Base-by-base conservation (phyloP, 2,888 invertebrate genomes). In the Torymus tubicola region DNA sequence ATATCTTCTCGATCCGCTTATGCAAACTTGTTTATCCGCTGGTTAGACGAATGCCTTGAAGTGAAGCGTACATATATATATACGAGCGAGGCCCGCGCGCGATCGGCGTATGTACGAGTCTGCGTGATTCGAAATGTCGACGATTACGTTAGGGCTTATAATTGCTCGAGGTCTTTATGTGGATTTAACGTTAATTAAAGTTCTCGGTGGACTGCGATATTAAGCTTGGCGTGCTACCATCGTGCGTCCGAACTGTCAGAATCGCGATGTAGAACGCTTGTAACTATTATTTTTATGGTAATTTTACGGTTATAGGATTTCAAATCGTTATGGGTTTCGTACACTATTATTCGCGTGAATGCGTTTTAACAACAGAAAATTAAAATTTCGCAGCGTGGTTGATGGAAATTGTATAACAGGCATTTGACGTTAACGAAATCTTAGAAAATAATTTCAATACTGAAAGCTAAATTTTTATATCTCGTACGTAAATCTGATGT, bases 161-260 rank as follows among this genome's bases (percentile, higher is more conserved):
- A 75, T 68, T 68, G 52, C 31, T 55, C 12, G 16, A 55, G 64
- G 64, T 64, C 63, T 63, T 72, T 53, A 72, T 53, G 63, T 11
- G 14, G 63, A 13, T 61, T 18, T 12, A 31, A 55, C 42, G 42
- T 50, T 64, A 64, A 65, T 65, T 65, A 64, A 73, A 57, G 8
- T 73, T 65, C 13, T 57, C 13, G 55, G 53, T 31, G 14, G 12
- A 52, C n/a, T 16, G 16, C 12, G 18, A 57, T 12, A 50, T 64
- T 55, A 73, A 57, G 18, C 64, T 55, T 55, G 52, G 13, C n/a
- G 61, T 18, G 13, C 21, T 14, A 16, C 13, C 12, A 21, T 18
- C 12, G 14, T 18, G 50, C 5, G 18, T 52, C 31, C n/a, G 10
- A 10, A n/a, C 52, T 71, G 18, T 52, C 8, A 21, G 21, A 50